Evolutionary conservation across 2,888 invertebrate species (phyloP).

Genomic region (Malthinus seriepunctatus): DNA sequence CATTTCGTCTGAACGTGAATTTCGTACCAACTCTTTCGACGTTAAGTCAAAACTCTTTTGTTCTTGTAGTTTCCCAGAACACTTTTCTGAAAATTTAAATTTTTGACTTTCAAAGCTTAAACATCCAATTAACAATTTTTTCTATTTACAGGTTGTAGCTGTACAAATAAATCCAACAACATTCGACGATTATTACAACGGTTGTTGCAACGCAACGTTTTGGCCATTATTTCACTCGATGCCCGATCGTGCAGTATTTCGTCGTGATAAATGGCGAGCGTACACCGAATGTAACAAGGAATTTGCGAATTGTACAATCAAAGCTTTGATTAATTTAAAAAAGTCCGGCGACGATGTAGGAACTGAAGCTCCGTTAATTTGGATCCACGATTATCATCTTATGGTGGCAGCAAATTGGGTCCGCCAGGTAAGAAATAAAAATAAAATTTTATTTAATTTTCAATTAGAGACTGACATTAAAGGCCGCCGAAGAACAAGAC

Average conservation of each 20-base stretch:
- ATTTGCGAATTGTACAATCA: conserved; percentile 80
- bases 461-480: conserved; percentile 19
- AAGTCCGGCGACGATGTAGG: conserved; percentile 53
- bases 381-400: conserved; percentile 94
- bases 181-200: conserved; percentile 89
- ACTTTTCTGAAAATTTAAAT: no score
- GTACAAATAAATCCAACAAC: conserved; percentile 75
- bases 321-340: conserved; percentile 64
- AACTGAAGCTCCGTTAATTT: conserved; percentile 72
- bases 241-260: conserved; percentile 86
- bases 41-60: no score
- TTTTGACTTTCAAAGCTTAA: no score
- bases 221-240: conserved; percentile 94
- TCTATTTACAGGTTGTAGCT: conserved; percentile 70
- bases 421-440: conserved; percentile 63
- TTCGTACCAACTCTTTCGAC: no score
- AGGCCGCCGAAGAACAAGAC: conserved; percentile 76
- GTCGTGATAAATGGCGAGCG: conserved; percentile 80
- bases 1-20: no score
- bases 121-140: not conserved
- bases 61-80: no score
- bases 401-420: conserved; percentile 93
- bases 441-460: conserved; percentile 8
- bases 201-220: conserved; percentile 89
- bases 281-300: conserved; percentile 79